These are phyloP conservation scores for Heliconius charithonia DNA, from an alignment of 2,888 invertebrate genomes.

Conservation along the genomic window DNA sequence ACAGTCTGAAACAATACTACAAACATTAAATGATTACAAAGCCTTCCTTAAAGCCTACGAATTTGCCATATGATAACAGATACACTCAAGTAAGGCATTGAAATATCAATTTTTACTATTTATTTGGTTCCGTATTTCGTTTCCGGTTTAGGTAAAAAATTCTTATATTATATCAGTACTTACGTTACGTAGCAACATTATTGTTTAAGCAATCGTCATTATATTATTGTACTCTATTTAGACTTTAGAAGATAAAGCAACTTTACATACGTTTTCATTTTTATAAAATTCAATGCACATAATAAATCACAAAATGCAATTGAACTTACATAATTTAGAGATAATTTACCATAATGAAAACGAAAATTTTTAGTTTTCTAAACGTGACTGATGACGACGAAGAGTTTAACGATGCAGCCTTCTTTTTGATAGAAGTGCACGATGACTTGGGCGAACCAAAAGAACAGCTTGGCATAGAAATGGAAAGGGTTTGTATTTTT, in stretches of 20 bases:
- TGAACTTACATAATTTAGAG: no score
- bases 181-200: no score
- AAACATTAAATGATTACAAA: conserved; percentile 52
- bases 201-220: no score
- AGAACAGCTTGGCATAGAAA: conserved; percentile 90
- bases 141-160: background rate
- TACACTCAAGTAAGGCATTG: conserved; percentile 21
- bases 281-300: no score
- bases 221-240: no score
- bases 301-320: no score
- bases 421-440: conserved; percentile 88
- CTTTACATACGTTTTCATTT: no score
- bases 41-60: conserved; percentile 52
- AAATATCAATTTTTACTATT: conserved; percentile 1
- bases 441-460: conserved; percentile 89
- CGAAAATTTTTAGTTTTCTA: conserved; percentile 60
- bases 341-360: no score
- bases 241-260: no score
- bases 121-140: background rate
- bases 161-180: background rate
- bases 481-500: conserved; percentile 81
- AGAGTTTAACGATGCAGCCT: conserved; percentile 82
- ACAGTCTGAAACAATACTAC: conserved; percentile 56
- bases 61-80: conserved; percentile 40
- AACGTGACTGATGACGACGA: conserved; percentile 70